Evolutionary conservation across 2,797 vertebrate genomes (phyloP), one percentile per base, ranked within the genome.

Genomic region (Syngnathus rostellatus): DNA sequence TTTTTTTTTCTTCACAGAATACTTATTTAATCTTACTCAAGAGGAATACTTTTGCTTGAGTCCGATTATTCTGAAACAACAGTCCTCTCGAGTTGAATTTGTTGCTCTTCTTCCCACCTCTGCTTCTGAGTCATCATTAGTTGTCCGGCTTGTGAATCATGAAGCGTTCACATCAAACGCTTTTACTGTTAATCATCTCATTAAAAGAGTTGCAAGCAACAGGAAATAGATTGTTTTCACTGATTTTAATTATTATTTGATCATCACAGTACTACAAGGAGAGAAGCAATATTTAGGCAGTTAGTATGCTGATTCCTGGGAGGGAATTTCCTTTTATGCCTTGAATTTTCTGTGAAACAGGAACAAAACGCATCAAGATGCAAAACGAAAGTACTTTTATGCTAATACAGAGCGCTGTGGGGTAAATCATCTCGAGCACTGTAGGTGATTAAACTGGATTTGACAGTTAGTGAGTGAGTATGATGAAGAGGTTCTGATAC

Each of bases 331-430:
- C 43, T 73, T 74, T 79, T 65, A 66, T 59, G 23, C 0, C 10
- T 6, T 51, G 70, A 63, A 60, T 68, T 59, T 62, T 76, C 75
- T 50, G 65, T 31, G 65, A 77, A 76, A 76, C 61, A 68, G 75
- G 59, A 59, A 76, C 74, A 64, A 50, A 63, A 71, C 62, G 57
- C 69, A 71, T 74, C 71, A 71, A 78, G 80, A 83, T 77, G 81
- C 68, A 80, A 79, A 84, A 80, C 11, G 57, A 71, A 81, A 82
- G n/a, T 73, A 69, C 74, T 76, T 84, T 82, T 81, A 81, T 86
- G 86, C 74, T 83, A 86, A 85, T 80, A 11, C 14, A 21, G 66
- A 21, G 43, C 40, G 73, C 76, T 74, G 76, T 62, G 37, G 78
- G 79, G 76, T 78, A 75, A 83, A 86, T 81, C 73, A 80, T 73